These are phyloP conservation scores for Muntiacus reevesi DNA, from an alignment of 2,113 vertebrate genomes.

Conservation along the genomic window DNA sequence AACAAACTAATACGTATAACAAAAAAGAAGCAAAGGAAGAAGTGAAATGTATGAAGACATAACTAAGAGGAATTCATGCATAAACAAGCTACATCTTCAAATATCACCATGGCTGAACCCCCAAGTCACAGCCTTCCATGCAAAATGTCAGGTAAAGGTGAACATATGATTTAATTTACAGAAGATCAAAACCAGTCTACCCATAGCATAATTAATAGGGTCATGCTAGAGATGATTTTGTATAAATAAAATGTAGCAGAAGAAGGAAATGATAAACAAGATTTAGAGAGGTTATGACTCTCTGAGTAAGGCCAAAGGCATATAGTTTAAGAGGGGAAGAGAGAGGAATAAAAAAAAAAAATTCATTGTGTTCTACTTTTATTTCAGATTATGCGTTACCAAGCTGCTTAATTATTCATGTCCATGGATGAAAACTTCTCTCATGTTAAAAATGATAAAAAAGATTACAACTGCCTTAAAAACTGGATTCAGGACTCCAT, in stretches of 20 bases:
- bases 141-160: not conserved
- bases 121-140: not conserved
- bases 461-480: not conserved
- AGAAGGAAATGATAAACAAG: not conserved
- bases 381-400: not conserved
- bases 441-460: not conserved
- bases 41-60: fast-evolving
- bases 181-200: not conserved
- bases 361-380: not conserved
- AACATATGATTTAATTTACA: not conserved
- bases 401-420: not conserved
- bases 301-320: too few relatives aligned
- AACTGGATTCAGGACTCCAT: not conserved
- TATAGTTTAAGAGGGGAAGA: too few relatives aligned
- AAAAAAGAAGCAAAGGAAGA: not conserved
- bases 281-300: not conserved
- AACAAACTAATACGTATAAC: fast-evolving
- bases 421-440: not conserved
- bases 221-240: not conserved
- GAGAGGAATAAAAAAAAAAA: not conserved
- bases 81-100: not conserved
- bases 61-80: not conserved
- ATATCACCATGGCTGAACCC: not conserved
- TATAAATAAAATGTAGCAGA: not conserved
- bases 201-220: too few relatives aligned